A percentile compares a stretch with the other conserved stretches of the same genome.
Conservation (phyloP, 2,797 vertebrate species). For the Petrocephalus sullivani region DNA sequence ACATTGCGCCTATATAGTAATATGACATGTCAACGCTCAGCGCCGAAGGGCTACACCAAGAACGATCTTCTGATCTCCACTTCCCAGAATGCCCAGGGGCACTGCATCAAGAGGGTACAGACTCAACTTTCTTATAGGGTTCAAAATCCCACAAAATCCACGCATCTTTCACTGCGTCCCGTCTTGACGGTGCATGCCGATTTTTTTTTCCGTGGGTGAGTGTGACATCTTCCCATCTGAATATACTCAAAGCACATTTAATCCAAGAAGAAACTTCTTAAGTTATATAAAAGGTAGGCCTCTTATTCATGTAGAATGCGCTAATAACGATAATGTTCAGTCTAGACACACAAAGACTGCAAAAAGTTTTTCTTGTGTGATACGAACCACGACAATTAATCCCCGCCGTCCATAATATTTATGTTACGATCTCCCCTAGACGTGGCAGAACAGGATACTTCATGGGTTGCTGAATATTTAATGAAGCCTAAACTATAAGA, state of each 20-base stretch:
- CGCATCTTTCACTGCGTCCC: not conserved
- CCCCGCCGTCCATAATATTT: not conserved
- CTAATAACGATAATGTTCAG: not conserved
- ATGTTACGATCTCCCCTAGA: not conserved
- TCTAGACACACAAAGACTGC: not conserved
- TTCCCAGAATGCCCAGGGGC: conserved; percentile 18
- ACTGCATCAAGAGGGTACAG: not conserved
- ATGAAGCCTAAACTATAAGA: not conserved
- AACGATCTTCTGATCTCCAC: not conserved
- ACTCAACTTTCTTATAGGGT: not conserved
- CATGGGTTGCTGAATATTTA: not conserved
- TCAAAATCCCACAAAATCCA: not conserved
- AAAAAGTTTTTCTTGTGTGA: not conserved
- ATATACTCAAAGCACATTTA: not conserved
- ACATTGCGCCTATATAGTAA: not conserved
- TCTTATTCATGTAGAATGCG: not conserved
- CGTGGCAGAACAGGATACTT: not conserved
- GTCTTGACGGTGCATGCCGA: not conserved
- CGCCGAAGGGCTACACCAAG: not conserved
- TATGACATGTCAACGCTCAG: not conserved
- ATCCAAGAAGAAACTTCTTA: not conserved
- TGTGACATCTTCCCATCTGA: not conserved
- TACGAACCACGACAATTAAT: not conserved
- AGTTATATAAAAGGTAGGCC: not conserved
- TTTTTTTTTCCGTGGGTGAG: not conserved